Percentiles rank a stretch among this genome's conserved stretches.
Conservation (phyloP, 2,797 vertebrate species). For the Lepilemur ruficaudatus region DNA sequence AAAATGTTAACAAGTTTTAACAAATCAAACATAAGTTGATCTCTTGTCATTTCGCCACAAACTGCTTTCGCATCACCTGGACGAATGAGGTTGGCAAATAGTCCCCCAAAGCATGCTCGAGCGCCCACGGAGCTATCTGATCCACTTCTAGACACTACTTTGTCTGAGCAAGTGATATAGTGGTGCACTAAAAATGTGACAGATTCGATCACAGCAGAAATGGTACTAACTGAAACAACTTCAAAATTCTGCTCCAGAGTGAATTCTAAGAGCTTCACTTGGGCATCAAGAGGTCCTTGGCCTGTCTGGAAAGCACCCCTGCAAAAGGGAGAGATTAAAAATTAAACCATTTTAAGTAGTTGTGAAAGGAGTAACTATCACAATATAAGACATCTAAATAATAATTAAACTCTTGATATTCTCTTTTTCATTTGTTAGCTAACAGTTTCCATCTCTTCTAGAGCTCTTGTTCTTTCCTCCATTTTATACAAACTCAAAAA, state of each 20-base stretch:
- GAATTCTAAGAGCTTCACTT: slow-evolving; percentile 98
- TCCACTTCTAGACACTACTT: slow-evolving; percentile 97
- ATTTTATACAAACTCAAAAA: slow-evolving; percentile 2
- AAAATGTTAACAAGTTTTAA: slow-evolving; percentile 97
- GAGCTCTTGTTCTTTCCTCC: neutral
- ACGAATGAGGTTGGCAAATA: slow-evolving; percentile 98
- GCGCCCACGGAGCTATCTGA: slow-evolving; percentile 97
- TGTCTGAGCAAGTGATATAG: slow-evolving; percentile 98
- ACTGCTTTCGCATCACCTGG: slow-evolving; percentile 97
- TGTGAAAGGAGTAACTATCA: neutral
- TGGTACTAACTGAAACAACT: slow-evolving; percentile 96
- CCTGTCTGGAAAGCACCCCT: slow-evolving; percentile 98
- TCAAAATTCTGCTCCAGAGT: slow-evolving; percentile 99
- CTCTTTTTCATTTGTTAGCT: neutral
- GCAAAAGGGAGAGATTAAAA: slow-evolving; percentile 44
- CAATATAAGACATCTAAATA: neutral
- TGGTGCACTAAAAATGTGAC: slow-evolving; percentile 98
- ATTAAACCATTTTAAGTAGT: neutral
- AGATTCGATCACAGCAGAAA: slow-evolving; percentile 97
- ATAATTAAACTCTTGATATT: slow-evolving; percentile 14
- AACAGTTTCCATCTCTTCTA: neutral
- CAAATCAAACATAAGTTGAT: slow-evolving; percentile 99
- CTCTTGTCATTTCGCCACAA: slow-evolving; percentile 97
- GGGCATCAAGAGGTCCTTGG: slow-evolving; percentile 97
- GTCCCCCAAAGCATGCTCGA: slow-evolving; percentile 97